These are phyloP conservation scores for Chloroceryle inda DNA, from an alignment of 2,797 vertebrate genomes.

Conservation along the genomic window DNA sequence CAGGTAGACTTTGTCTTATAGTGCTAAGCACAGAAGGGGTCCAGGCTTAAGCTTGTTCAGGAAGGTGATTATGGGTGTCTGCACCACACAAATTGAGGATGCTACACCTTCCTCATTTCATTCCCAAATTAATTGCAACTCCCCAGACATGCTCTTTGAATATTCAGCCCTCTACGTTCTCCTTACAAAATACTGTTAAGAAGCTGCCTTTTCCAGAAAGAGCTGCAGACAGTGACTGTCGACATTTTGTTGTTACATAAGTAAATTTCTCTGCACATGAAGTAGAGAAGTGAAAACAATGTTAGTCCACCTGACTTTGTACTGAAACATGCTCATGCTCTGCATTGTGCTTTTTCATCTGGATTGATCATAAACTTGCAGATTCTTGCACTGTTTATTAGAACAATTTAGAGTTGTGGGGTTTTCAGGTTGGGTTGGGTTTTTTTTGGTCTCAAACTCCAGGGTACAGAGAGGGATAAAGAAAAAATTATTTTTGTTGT, in stretches of 20 bases:
- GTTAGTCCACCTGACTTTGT: background rate
- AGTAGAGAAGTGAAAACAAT: background rate
- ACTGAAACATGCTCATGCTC: background rate
- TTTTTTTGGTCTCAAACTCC: background rate
- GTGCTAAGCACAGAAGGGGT: background rate
- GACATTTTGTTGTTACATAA: background rate
- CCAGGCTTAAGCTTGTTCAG: background rate
- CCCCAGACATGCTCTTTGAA: fast-evolving
- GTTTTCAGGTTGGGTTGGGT: too few species aligned
- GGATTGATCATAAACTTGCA: background rate
- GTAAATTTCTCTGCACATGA: background rate
- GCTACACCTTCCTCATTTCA: background rate
- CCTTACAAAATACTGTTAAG: background rate
- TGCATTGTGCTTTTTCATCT: background rate
- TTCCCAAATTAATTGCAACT: background rate
- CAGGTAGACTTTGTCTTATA: background rate
- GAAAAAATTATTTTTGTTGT: background rate
- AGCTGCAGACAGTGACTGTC: background rate
- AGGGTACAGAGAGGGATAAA: background rate
- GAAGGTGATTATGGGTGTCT: background rate
- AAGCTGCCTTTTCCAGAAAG: background rate
- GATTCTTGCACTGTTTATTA: background rate
- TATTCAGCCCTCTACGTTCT: background rate
- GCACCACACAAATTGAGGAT: background rate
- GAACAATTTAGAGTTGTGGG: background rate